Evolutionary conservation across 2,113 vertebrate species (phyloP), one percentile per base, ranked within the genome.

Genomic region (Oryzias woworae): DNA sequence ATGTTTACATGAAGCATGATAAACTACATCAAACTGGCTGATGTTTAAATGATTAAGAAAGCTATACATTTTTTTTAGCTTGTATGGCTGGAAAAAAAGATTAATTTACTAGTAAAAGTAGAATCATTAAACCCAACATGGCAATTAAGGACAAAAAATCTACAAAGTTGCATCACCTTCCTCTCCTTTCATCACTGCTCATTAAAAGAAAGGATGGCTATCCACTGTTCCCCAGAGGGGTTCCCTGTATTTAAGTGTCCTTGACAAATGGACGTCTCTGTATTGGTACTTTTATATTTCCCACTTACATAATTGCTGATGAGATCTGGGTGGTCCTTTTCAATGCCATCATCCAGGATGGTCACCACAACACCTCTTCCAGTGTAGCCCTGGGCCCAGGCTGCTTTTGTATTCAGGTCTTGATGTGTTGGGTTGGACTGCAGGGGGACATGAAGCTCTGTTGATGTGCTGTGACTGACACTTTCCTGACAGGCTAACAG

Each of bases 281-380:
- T 14, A 56, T 0, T 0, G 16, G 3, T 14, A 7, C 18, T 24
- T 42, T 15, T 48, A 51, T 44, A 20, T 66, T 36, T 28, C 20
- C 13, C 10, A 90, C 96, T 95, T 81, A 98, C 97, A n/a, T 98
- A 99, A 85, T 99, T 99, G 79, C 71, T 91, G 70, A 92, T 88
- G 54, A 99, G 89, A 73, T 99, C 97, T 0, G 96, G 95, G 81
- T 99, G 97, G 86, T 98, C 96, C 87, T 98, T 99, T 89, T 99
- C 97, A 1, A 99, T 96, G 65, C 97, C 97, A 0, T 99, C 97
- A 1, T 98, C 97, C 78, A 99, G 87, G 75, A 99, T 99, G 68
- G 96, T 97, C 60, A 99, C 95, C 52, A 99, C 96, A 0, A 98
- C 93, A 62, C 95, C 96, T 53, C 69, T 94, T 20, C 97, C 97